Conservation (phyloP, 2,888 invertebrate species). For the Tiphia femorata region DNA sequence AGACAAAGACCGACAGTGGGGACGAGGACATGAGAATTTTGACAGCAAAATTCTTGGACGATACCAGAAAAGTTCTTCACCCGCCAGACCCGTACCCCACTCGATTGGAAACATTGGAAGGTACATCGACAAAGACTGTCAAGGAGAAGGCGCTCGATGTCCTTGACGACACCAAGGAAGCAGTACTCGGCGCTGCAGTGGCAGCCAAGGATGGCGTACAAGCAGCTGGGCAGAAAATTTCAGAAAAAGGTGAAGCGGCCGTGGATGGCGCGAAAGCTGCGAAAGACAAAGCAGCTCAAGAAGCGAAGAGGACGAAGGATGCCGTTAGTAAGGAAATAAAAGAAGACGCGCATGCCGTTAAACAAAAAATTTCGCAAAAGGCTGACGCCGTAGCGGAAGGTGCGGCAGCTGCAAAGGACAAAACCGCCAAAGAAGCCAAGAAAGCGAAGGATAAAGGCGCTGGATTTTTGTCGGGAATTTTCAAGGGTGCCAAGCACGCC, state of each 20-base stretch:
- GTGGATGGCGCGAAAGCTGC: slow-evolving; percentile 69
- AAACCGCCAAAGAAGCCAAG: slow-evolving; percentile 41
- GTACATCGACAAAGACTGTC: background rate
- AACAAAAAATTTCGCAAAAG: slow-evolving; percentile 30
- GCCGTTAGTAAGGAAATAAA: slow-evolving; percentile 28
- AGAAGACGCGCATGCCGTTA: slow-evolving; percentile 29
- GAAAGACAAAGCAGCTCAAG: slow-evolving; percentile 41
- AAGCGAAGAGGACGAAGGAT: slow-evolving; percentile 45
- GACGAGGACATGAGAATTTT: slow-evolving; percentile 48
- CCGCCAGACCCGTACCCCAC: background rate
- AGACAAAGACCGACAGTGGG: slow-evolving; percentile 46
- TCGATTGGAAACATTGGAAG: background rate
- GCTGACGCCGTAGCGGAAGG: slow-evolving; percentile 57
- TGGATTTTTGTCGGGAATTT: slow-evolving; percentile 48
- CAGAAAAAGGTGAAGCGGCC: slow-evolving; percentile 27
- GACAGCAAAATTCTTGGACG: slow-evolving; percentile 59
- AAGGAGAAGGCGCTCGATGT: slow-evolving; percentile 12
- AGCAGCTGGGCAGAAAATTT: slow-evolving; percentile 30
- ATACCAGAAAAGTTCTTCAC: slow-evolving; percentile 44
- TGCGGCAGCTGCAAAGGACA: slow-evolving; percentile 65
- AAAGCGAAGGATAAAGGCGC: slow-evolving; percentile 50
- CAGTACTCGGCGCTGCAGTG: slow-evolving; percentile 7
- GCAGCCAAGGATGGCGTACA: background rate
- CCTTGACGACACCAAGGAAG: slow-evolving; percentile 37
- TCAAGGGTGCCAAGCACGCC: slow-evolving; percentile 50